Evolutionary conservation across 2,888 invertebrate genomes (phyloP), one percentile per base, ranked within the genome.

Genomic region (Mythimna lalbum): DNA sequence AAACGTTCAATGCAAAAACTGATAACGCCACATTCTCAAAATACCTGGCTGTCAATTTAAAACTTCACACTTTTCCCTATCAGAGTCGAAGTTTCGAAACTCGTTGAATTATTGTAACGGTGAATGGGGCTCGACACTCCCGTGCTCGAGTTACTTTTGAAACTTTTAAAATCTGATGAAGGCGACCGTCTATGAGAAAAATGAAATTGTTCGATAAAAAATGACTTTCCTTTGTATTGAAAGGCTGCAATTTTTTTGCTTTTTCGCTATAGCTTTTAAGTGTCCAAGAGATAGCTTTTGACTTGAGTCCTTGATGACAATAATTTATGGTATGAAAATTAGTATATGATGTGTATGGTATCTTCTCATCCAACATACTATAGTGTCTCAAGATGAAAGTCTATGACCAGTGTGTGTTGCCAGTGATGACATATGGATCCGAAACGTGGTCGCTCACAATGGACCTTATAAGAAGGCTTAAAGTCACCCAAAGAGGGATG

Each of bases 31-130:
- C 27, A 47, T 61, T 62, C 21, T 36, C 21, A 49, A 57, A 70
- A 66, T 43, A 14, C 43, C 27, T 31, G 43, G 10, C 43, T 59
- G 55, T 49, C 33, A 63, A 65, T 73, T 73, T 59, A 47, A 76
- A 73, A 62, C 52, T 76, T 31, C 43, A 33, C 70, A 63, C 55
- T 59, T 69, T 66, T 31, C 33, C 43, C 49, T 73, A 55, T 73
- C 63, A 53, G 39, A 27, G 61, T 63, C 63, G 36, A 70, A 84
- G 36, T 82, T 77, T 70, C 59, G 59, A 69, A 72, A 63, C 49
- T 64, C 31, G 23, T 69, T 65, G 27, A 81, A 53, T 62, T 76
- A 69, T 77, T 72, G 39, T 39, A 78, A 73, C 59, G 19, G 12
- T 27, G 61, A 63, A 61, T 21, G 57, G 55, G 0, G 63, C 36